Base-by-base conservation (phyloP, 2,888 invertebrate genomes). In the Trissolcus brochymenae region DNA sequence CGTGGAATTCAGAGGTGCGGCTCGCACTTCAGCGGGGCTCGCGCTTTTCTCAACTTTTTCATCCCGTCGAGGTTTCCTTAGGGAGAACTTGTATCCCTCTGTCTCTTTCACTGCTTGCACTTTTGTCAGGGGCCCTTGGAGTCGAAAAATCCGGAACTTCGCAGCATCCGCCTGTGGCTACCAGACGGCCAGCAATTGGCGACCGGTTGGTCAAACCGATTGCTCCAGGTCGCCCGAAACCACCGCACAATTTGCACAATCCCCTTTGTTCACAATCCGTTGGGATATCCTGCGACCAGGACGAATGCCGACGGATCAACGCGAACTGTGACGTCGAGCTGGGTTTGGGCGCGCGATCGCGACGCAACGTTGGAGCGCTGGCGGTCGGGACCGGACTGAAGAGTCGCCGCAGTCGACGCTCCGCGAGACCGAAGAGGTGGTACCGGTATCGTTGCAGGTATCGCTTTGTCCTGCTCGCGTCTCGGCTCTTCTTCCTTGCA, bases 351-450 rank as follows among this genome's bases (percentile, higher is more conserved):
- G 46, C 40, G 51, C 14, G 55, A 66, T 14, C 57, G 62, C 17
- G 46, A 59, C 78, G 68, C 71, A 79, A 71, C 82, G 79, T 72
- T 80, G 35, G 9, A 35, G 35, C 35, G 81, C 78, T 83, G 84
- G 83, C 87, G 84, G 83, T 87, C 86, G 83, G 83, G 82, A 81
- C 85, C 84, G 80, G 81, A 89, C 88, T 88, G 88, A 86, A 82
- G 82, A 88, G 88, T 85, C 80, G 83, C 79, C 81, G 82, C 66
- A 68, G 79, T 81, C 81, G 81, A 80, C 78, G 80, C 78, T 75
- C 75, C 79, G 76, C 54, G 51, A 67, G 73, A 64, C 9, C 35
- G 35, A 73, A 79, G 80, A 80, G 81, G 81, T 75, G 80, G 79
- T 75, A 80, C 78, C 73, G 78, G 71, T 76, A 62, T 35, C 35